phyloP scores from a whole-genome alignment of 2,797 vertebrate genomes.

The Coregonus suidteri region DNA sequence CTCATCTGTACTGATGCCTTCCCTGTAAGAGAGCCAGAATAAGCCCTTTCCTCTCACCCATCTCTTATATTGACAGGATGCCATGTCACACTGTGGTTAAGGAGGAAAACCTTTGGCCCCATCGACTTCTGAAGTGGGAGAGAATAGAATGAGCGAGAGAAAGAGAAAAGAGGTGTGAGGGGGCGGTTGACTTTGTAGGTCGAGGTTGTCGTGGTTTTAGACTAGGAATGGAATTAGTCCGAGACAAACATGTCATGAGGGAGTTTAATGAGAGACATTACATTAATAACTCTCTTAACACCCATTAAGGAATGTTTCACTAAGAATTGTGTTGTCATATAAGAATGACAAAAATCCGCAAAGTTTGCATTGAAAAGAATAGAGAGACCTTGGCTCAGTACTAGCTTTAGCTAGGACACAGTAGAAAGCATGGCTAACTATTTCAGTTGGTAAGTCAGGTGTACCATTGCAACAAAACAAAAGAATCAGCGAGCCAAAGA shows the following conservation, averaged over 20 bases:
- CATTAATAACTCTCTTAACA: slow-evolving; percentile 23
- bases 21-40: slow-evolving; percentile 64
- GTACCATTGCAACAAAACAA: neutral
- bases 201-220: slow-evolving; percentile 54
- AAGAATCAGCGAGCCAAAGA: neutral
- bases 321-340: too few relatives aligned
- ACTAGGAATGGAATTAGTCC: slow-evolving; percentile 71
- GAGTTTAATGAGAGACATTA: slow-evolving; percentile 57
- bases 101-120: slow-evolving; percentile 65
- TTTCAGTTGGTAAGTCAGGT: neutral
- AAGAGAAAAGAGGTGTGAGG: slow-evolving; percentile 64
- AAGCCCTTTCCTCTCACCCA: slow-evolving; percentile 52
- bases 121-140: slow-evolving; percentile 54
- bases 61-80: slow-evolving; percentile 69
- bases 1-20: slow-evolving; percentile 70
- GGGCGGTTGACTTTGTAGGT: slow-evolving; percentile 61
- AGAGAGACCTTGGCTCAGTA: neutral
- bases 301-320: slow-evolving; percentile 41
- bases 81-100: slow-evolving; percentile 65
- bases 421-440: neutral
- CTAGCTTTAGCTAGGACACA: neutral
- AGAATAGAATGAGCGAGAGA: slow-evolving; percentile 50
- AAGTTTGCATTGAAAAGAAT: slow-evolving; percentile 48
- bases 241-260: slow-evolving; percentile 64
- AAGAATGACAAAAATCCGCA: slow-evolving; percentile 51